A percentile compares a stretch with the other conserved stretches of the same genome.
phyloP scores from a whole-genome alignment of 2,113 vertebrate genomes.

The Herpetotheres cachinnans region DNA sequence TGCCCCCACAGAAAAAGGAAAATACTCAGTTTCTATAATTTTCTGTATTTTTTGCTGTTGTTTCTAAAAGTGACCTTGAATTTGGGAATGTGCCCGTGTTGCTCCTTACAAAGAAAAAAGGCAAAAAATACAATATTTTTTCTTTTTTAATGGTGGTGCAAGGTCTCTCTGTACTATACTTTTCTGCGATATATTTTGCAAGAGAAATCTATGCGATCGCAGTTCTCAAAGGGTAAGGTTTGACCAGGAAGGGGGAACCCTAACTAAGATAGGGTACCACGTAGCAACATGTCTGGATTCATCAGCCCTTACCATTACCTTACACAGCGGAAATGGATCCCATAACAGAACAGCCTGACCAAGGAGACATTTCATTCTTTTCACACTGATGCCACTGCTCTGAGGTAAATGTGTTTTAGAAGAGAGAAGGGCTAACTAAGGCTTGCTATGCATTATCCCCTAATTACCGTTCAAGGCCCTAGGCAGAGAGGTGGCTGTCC shows the following conservation, averaged over 20 bases:
- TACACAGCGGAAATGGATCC: neutral
- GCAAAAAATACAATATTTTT: neutral
- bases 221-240: neutral
- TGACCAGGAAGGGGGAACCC: neutral
- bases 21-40: neutral
- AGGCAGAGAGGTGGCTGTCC: neutral
- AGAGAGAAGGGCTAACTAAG: neutral
- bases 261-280: neutral
- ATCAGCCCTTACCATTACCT: neutral
- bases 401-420: neutral
- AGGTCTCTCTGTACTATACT: neutral
- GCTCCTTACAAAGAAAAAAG: neutral
- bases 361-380: neutral
- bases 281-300: fast-evolving
- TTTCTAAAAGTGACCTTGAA: neutral
- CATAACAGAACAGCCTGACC: neutral
- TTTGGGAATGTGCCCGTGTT: neutral
- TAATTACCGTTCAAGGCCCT: neutral
- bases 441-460: neutral
- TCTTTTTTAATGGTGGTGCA: neutral
- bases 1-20: neutral
- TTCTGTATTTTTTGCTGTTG: neutral
- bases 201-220: neutral
- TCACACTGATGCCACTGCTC: neutral
- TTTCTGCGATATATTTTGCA: neutral